Evolutionary conservation across 2,797 vertebrate genomes (phyloP).

Genomic region (Spinus olivaceus): DNA sequence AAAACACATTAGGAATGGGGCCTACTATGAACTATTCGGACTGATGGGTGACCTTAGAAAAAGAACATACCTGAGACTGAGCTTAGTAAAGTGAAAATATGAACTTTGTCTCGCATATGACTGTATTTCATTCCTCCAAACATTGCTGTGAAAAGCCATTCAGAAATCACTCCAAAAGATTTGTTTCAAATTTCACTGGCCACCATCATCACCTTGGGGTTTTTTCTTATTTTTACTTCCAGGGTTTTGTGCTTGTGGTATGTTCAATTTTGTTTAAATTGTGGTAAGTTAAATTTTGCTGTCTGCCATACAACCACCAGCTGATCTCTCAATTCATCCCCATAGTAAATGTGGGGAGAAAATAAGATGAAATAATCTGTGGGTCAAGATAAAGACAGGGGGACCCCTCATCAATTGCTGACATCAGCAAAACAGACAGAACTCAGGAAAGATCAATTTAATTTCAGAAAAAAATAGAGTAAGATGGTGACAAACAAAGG

Average conservation of each 20-base stretch:
- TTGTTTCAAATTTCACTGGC: background rate
- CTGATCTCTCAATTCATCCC: background rate
- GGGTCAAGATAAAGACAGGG: background rate
- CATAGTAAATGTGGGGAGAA: background rate
- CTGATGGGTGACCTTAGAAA: background rate
- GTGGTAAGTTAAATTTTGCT: background rate
- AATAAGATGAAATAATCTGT: background rate
- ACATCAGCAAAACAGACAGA: background rate
- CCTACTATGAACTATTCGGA: background rate
- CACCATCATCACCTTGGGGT: accelerated
- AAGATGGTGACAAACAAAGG: background rate
- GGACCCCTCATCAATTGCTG: background rate
- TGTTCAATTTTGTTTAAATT: background rate
- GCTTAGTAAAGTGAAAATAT: background rate
- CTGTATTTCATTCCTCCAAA: background rate
- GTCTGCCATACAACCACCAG: background rate
- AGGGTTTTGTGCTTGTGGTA: background rate
- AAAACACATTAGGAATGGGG: background rate
- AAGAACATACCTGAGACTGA: accelerated
- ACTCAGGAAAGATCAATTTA: background rate
- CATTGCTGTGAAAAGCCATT: background rate
- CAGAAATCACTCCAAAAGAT: background rate
- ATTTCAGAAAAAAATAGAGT: background rate
- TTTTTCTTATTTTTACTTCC: background rate
- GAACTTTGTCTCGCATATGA: background rate